A percentile compares a stretch with the other conserved stretches of the same genome.
These are phyloP conservation scores for Osmoderma eremita DNA, from an alignment of 2,888 invertebrate genomes.

Conservation along the genomic window DNA sequence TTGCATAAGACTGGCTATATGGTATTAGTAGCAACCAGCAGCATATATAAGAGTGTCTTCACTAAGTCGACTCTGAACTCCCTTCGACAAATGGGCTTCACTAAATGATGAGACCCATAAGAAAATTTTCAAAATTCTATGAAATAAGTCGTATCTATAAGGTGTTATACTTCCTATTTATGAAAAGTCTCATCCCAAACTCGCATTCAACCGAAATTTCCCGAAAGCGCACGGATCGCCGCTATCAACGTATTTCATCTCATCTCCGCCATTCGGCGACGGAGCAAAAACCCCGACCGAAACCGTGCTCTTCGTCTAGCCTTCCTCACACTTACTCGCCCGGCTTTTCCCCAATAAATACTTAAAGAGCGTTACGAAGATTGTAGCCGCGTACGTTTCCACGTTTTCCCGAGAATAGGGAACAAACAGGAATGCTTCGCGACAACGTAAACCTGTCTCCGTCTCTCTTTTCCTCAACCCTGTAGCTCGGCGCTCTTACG, in stretches of 20 bases:
- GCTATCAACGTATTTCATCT: slow-evolving; percentile 18
- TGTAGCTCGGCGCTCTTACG: background rate
- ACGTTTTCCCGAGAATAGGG: slow-evolving; percentile 45
- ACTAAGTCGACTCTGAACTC: too few relatives aligned
- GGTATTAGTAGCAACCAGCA: too few relatives aligned
- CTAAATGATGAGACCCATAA: too few relatives aligned
- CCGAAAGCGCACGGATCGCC: background rate
- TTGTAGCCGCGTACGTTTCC: slow-evolving; percentile 15
- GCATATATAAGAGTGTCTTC: too few relatives aligned
- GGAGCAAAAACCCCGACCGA: background rate
- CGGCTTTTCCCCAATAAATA: slow-evolving; percentile 20
- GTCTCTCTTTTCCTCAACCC: slow-evolving; percentile 48
- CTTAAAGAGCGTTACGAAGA: slow-evolving; percentile 28
- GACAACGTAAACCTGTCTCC: too few relatives aligned
- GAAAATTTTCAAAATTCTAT: too few relatives aligned
- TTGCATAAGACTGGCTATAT: too few relatives aligned
- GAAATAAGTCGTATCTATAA: background rate
- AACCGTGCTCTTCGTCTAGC: background rate
- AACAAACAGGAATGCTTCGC: slow-evolving; percentile 49
- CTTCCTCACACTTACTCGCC: background rate
- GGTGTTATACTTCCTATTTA: background rate
- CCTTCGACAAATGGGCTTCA: too few relatives aligned
- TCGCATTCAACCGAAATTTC: slow-evolving; percentile 1
- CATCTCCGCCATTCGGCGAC: slow-evolving; percentile 2
- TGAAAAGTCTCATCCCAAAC: background rate